phyloP scores from a whole-genome alignment of 2,797 vertebrate genomes.

The Sebastes dallii region DNA sequence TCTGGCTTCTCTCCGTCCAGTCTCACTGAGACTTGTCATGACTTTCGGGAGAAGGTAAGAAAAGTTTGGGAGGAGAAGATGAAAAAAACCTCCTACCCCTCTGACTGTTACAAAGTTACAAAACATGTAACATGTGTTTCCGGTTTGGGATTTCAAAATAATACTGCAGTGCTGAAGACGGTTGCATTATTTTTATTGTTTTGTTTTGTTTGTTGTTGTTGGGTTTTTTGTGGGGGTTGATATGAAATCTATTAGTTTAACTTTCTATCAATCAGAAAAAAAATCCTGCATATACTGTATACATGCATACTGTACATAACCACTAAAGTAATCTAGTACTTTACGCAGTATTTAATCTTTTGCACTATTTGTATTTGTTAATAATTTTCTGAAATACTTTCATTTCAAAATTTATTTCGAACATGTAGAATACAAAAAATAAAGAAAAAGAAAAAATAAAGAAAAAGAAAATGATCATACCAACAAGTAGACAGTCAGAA shows the following conservation, averaged over 20 bases:
- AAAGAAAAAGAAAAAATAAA: too few relatives aligned
- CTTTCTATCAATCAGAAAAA: too few relatives aligned
- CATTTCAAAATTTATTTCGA: too few relatives aligned
- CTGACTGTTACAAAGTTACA: not conserved
- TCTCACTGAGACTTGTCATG: slow-evolving; percentile 60
- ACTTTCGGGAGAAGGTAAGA: slow-evolving; percentile 57
- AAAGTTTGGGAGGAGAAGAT: slow-evolving; percentile 65
- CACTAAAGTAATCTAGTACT: too few relatives aligned
- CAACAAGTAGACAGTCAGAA: too few relatives aligned
- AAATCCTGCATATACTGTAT: too few relatives aligned
- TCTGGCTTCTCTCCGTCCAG: slow-evolving; percentile 37
- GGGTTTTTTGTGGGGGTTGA: too few relatives aligned
- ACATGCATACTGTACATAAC: too few relatives aligned
- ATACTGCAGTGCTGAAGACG: not conserved
- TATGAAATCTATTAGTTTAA: too few relatives aligned
- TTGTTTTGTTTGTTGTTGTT: not conserved
- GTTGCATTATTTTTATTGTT: not conserved
- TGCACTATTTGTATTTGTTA: too few relatives aligned
- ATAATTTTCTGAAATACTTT: too few relatives aligned
- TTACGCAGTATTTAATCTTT: rapidly evolving
- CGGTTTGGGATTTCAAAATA: slow-evolving; percentile 51
- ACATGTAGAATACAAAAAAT: not conserved
- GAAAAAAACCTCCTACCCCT: not conserved
- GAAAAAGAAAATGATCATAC: too few relatives aligned
- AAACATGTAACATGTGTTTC: rapidly evolving